Conservation (phyloP, 2,113 vertebrate species). For the Chamaetylas fuelleborni region DNA sequence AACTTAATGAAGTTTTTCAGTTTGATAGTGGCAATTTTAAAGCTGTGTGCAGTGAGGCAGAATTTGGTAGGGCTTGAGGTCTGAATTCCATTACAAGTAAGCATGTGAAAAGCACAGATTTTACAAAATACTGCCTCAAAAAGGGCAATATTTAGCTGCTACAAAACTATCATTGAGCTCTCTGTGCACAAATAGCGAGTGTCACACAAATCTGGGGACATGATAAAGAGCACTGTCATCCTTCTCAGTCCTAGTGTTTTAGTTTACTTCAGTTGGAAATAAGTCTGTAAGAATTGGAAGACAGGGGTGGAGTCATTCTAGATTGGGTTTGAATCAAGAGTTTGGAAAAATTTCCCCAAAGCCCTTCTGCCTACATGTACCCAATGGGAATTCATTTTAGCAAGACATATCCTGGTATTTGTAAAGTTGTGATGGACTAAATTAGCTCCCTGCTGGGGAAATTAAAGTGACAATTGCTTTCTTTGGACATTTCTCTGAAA, state of each 20-base stretch:
- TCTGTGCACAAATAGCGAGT: neutral
- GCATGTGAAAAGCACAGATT: neutral
- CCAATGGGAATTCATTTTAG: neutral
- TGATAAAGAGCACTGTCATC: neutral
- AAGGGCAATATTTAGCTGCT: neutral
- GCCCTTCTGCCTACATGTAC: neutral
- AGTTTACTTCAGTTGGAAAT: neutral
- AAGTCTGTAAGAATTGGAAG: neutral
- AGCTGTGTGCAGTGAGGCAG: neutral
- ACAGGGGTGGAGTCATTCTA: neutral
- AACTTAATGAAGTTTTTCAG: neutral
- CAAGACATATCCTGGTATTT: neutral
- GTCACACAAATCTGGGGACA: rapidly evolving
- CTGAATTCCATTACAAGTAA: neutral
- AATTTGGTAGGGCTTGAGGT: neutral
- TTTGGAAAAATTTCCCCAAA: neutral
- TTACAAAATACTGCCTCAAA: neutral
- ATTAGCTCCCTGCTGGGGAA: neutral
- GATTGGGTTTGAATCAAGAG: neutral
- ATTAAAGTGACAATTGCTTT: neutral
- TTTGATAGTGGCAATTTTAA: neutral
- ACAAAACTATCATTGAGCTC: neutral
- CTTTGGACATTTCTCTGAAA: neutral
- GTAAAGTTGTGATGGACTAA: neutral
- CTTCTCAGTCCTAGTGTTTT: neutral